phyloP scores from a whole-genome alignment of 35 echinoderm and acorn worm genomes.

The Lytechinus pictus region DNA sequence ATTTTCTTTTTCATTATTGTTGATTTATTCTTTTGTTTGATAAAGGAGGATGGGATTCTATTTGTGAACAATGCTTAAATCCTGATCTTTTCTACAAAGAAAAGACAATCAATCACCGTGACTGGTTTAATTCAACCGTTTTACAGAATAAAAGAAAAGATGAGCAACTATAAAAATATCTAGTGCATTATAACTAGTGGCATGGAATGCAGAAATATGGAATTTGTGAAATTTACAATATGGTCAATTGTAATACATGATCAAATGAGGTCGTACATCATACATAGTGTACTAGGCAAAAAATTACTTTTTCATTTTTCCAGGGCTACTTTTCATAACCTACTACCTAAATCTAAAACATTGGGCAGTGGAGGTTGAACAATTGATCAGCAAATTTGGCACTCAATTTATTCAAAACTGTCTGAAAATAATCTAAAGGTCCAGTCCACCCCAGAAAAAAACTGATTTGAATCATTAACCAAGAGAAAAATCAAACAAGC shows the following conservation, averaged over 20 bases:
- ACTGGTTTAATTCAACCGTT: neutral
- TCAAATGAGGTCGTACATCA: neutral
- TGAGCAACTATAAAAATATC: constrained; percentile 12
- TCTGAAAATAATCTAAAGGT: too few relatives aligned
- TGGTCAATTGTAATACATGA: neutral
- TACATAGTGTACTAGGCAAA: neutral
- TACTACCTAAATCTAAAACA: too few relatives aligned
- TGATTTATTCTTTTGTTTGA: too few relatives aligned
- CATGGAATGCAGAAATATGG: neutral
- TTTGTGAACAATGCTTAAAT: neutral
- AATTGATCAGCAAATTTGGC: too few relatives aligned
- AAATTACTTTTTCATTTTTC: too few relatives aligned
- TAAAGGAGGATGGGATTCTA: neutral
- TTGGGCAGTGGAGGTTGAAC: too few relatives aligned
- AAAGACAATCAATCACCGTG: neutral
- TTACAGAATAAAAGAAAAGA: neutral
- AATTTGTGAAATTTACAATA: neutral
- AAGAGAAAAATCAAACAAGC: too few relatives aligned
- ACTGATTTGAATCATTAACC: too few relatives aligned
- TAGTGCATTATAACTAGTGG: neutral
- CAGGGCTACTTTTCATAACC: too few relatives aligned
- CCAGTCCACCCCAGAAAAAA: too few relatives aligned
- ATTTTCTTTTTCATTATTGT: neutral
- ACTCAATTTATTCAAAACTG: too few relatives aligned
- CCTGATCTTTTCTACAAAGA: neutral